Evolutionary conservation across 2,113 vertebrate genomes (phyloP), one percentile per base, ranked within the genome.

Genomic region (Melozone crissalis): DNA sequence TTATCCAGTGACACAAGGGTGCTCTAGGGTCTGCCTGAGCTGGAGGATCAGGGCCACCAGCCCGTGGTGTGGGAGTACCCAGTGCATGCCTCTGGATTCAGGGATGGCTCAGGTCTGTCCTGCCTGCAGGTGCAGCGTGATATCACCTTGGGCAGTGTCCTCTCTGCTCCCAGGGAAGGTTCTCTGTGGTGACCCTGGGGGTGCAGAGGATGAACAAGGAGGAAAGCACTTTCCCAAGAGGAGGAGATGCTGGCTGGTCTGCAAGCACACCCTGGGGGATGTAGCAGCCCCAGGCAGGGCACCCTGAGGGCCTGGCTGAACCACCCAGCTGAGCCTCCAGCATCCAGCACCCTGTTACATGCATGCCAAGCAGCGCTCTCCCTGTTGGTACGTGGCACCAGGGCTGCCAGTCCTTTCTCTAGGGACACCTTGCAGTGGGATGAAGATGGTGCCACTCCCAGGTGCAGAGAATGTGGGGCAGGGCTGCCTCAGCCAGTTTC

Each of bases 401-500:
- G 41, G n/a, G 49, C 46, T 35, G 19, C 41, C 8, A 30, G 72
- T 72, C 91, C 91, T 95, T 96, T 91, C 84, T 84, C 89, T 49
- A 73, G 62, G 66, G 91, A 93, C 67, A 65, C n/a, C 52, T 75
- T 2, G 3, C 52, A 80, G 84, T 19, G 8, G 80, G 80, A 84
- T 57, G 69, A 72, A 80, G 62, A 78, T 0, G 0, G n/a, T 82
- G 89, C 89, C 91, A 72, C 94, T 95, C 91, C 95, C 78, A 69
- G 37, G n/a, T 0, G 11, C 35, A 43, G 75, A 66, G 87, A 95
- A 95, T 95, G 87, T 28, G 78, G 94, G 59, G 59, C 78, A 83
- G 71, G 31, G 58, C 93, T 85, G 87, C 87, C 59, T 71, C 43
- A 63, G 89, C 71, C 93, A 54, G 89, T 90, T 95, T 88, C 39